phyloP scores from a whole-genome alignment of 1,140 invertebrate genomes.

The Diplogasteroides magnus region DNA sequence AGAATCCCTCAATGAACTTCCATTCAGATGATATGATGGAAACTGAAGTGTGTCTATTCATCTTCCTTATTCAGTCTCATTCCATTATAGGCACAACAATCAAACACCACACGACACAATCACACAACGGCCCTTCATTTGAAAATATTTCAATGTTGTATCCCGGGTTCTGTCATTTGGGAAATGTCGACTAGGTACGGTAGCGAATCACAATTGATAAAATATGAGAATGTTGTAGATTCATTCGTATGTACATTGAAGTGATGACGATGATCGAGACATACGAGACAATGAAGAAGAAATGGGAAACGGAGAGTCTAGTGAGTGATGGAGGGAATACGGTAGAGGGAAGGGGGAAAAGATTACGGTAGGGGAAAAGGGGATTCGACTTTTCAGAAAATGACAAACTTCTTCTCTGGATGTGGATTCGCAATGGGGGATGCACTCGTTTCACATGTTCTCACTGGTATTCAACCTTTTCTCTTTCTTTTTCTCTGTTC shows the following conservation, averaged over 20 bases:
- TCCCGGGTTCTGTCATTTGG: not conserved
- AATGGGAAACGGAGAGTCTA: not conserved
- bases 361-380: too few species aligned
- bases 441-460: too few species aligned
- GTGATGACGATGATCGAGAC: not conserved
- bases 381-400: too few species aligned
- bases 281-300: not conserved
- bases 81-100: too few species aligned
- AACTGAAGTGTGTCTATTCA: not conserved
- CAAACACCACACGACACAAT: not conserved
- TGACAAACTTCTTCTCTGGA: too few species aligned
- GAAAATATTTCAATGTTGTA: not conserved
- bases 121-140: not conserved
- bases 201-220: not conserved
- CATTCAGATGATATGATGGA: not conserved
- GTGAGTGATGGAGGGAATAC: too few species aligned
- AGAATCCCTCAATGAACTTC: too few species aligned
- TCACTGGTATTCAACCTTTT: too few species aligned
- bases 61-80: not conserved
- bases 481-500: too few species aligned
- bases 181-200: not conserved
- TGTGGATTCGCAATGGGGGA: too few species aligned
- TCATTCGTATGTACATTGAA: not conserved
- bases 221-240: too few species aligned
- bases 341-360: too few species aligned